These are phyloP conservation scores for Acleris cristana DNA, from an alignment of 2,888 invertebrate genomes.

Conservation along the genomic window DNA sequence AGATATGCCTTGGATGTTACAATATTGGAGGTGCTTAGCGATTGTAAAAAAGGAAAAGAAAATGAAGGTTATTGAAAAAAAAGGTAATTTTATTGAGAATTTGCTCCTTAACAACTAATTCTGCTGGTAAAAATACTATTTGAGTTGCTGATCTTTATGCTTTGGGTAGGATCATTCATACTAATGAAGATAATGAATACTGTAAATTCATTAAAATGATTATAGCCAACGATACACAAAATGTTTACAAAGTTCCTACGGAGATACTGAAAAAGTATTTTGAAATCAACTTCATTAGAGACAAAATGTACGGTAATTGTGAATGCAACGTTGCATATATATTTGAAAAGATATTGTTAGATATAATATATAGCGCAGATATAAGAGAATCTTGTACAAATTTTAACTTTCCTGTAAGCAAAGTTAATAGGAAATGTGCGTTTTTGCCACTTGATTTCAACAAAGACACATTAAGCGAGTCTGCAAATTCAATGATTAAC, in stretches of 20 bases:
- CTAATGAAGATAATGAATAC: constrained; percentile 7
- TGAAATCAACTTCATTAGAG: not conserved
- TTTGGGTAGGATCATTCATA: constrained; percentile 9
- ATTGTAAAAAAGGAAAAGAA: constrained; percentile 7
- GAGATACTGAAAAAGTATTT: constrained; percentile 6
- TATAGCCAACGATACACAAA: constrained; percentile 20
- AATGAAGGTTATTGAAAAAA: too few species aligned
- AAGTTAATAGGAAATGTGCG: constrained; percentile 7
- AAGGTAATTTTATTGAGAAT: constrained; percentile 30
- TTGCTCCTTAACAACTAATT: constrained; percentile 25
- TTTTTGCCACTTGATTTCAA: constrained; percentile 31
- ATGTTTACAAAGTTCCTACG: constrained; percentile 17
- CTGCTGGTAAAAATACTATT: constrained; percentile 27
- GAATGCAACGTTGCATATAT: constrained; percentile 38
- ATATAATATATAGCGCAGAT: constrained; percentile 34
- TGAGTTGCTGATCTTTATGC: constrained; percentile 32
- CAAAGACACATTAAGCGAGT: constrained; percentile 21
- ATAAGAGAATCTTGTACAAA: constrained; percentile 28
- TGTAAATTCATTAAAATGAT: constrained; percentile 13
- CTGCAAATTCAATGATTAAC: constrained; percentile 30
- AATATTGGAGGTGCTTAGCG: constrained; percentile 28
- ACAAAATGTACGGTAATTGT: constrained; percentile 36
- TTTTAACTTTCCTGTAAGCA: constrained; percentile 9
- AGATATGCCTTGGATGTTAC: constrained; percentile 29
- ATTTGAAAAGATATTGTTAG: constrained; percentile 36